Evolutionary conservation across 2,888 invertebrate genomes (phyloP), one percentile per base, ranked within the genome.

Genomic region (Furcula furcula): DNA sequence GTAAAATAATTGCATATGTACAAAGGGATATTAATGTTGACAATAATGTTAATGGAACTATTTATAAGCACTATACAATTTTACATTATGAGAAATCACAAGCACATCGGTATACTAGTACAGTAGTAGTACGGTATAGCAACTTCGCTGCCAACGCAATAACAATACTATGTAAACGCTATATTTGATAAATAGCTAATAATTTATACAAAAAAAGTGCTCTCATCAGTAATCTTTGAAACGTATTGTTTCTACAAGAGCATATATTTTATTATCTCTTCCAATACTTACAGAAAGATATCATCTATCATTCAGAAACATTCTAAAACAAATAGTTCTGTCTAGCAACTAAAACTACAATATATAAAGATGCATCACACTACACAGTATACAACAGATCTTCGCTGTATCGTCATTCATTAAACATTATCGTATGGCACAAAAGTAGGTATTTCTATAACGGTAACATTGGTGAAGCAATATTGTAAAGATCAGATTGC

Each of bases 51-150:
- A 59, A 65, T 46, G 45, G 45, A 59, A 55, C 48, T 77, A 79
- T 76, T 77, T 78, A 78, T 78, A 80, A 84, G 84, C 81, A 77
- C 76, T 87, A 81, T 84, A 86, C 84, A 85, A 76, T 70, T 82
- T 78, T 81, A 83, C 77, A 80, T 72, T 55, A 56, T 69, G 54
- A 69, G 64, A 67, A 71, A 72, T 70, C 67, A 69, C 64, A 76
- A 79, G 81, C 76, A 70, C 55, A 52, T 68, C 60, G 50, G 55
- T 70, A 63, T 58, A 58, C 55, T 58, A 68, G 49, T 55, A 63
- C 58, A 58, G 55, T 58, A 68, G 49, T 55, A 50, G 46, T 56
- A 62, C 38, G 56, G 32, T 44, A 40, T 34, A 40, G 41, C 51
- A 40, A 44, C 29, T 36, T 46, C 43, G 35, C 47, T 53, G 56